Evolutionary conservation across 2,888 invertebrate species (phyloP), one percentile per base, ranked within the genome.

Genomic region (Hoplodrina ambigua): DNA sequence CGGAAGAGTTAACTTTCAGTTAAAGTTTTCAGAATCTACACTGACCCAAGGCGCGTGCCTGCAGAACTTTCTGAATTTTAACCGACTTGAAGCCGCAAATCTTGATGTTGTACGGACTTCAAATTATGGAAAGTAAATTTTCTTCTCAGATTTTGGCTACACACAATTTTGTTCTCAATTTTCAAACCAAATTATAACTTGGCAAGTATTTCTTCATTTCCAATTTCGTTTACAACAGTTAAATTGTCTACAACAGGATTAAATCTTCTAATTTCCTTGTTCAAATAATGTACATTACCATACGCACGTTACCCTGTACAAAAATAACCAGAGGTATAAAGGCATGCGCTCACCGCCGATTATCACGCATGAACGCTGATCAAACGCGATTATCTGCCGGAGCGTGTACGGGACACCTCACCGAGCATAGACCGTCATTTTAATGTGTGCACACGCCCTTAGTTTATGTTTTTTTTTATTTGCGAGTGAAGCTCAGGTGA

Each of bases 311-410:
- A 71, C 59, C 52, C 44, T 56, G 76, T 85, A 71, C 83, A 87
- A 88, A 91, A 88, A 91, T 91, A 91, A 85, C 82, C 59, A 78
- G 69, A 69, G 80, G 68, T 76, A 75, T 87, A 87, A 86, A 84
- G 86, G 88, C 81, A 84, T 78, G 85, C 79, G 85, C 81, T 84
- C 85, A 87, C 82, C 65, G 62, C 64, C 69, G 85, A 81, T 78
- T 82, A 71, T 78, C 87, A 90, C 91, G 90, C 93, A 91, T 92
- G 93, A 90, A 77, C 81, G 91, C 90, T 91, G 92, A 93, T 93
- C 93, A 93, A 93, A 93, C 92, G 88, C 80, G 88, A 90, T 90
- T 92, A 88, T 80, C 88, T 84, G 86, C 19, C 85, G 84, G 78
- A 87, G 89, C 90, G 90, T 88, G 83, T 56, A 64, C 67, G 83